A percentile compares a stretch with the other conserved stretches of the same genome.
phyloP scores from a whole-genome alignment of 2,888 invertebrate genomes.

The Pristionchus fissidentatus region DNA sequence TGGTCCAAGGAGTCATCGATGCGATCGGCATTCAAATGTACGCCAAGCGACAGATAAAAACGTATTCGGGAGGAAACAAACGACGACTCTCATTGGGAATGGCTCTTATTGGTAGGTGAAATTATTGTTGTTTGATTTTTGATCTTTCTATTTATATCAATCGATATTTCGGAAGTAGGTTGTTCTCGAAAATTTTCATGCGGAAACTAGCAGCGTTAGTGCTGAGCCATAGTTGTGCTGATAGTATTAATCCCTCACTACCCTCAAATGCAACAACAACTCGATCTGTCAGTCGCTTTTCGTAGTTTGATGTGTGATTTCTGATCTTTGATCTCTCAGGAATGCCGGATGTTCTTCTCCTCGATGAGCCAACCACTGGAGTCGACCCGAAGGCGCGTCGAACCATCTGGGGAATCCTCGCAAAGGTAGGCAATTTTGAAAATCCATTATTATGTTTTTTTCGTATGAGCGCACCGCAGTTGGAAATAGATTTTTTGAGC shows the following conservation, averaged over 20 bases:
- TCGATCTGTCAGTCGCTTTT: too few relatives aligned
- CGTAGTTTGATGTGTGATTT: too few relatives aligned
- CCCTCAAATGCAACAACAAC: too few relatives aligned
- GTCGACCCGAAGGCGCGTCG: slow-evolving; percentile 80
- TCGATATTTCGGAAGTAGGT: neutral
- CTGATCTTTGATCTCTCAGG: slow-evolving; percentile 76
- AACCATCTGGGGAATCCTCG: slow-evolving; percentile 64
- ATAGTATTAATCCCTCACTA: neutral
- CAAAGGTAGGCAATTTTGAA: too few relatives aligned
- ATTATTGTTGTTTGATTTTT: neutral
- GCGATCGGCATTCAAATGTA: slow-evolving; percentile 65
- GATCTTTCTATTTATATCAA: neutral
- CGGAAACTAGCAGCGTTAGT: too few relatives aligned
- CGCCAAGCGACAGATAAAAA: slow-evolving; percentile 64
- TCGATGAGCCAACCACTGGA: slow-evolving; percentile 79
- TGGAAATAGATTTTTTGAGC: too few relatives aligned
- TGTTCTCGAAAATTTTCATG: too few relatives aligned
- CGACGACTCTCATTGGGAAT: slow-evolving; percentile 85
- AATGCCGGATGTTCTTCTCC: slow-evolving; percentile 81
- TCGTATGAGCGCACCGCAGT: too few relatives aligned
- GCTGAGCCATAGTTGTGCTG: neutral
- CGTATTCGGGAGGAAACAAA: slow-evolving; percentile 82
- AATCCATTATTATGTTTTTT: too few relatives aligned
- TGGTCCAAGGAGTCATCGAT: slow-evolving; percentile 63
- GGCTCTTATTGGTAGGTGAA: slow-evolving; percentile 81